Evolutionary conservation across 2,888 invertebrate species (phyloP).

Genomic region (Pyrrhosoma nymphula): DNA sequence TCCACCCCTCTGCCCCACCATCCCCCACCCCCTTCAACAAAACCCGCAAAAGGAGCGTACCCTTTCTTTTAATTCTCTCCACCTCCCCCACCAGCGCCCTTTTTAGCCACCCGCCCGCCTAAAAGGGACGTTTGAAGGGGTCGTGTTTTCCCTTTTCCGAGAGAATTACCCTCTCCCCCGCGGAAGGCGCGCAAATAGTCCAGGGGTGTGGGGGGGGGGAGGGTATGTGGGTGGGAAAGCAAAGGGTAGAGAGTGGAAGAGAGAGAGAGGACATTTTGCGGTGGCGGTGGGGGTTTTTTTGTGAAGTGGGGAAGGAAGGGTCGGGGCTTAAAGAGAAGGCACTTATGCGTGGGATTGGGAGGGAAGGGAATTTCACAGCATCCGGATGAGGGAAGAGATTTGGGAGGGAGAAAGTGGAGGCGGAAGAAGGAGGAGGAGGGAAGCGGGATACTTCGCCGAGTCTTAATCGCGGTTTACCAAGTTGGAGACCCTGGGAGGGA

Average conservation of each 20-base stretch:
- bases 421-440: neutral
- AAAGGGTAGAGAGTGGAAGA: neutral
- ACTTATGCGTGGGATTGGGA: neutral
- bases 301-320: too few species aligned
- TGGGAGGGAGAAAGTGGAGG: neutral
- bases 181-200: neutral
- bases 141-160: neutral
- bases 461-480: neutral
- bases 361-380: neutral
- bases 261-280: neutral
- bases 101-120: too few species aligned
- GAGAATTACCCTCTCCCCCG: neutral
- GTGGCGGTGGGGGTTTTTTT: neutral
- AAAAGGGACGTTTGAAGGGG: too few species aligned
- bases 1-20: too few species aligned
- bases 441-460: too few species aligned
- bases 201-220: neutral
- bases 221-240: neutral
- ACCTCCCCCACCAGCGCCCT: too few species aligned
- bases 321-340: neutral
- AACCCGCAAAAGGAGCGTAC: too few species aligned
- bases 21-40: too few species aligned
- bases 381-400: neutral
- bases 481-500: too few species aligned
- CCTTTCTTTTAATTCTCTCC: too few species aligned